phyloP scores from a whole-genome alignment of 1,140 invertebrate species.

The Drosophila arizonae region DNA sequence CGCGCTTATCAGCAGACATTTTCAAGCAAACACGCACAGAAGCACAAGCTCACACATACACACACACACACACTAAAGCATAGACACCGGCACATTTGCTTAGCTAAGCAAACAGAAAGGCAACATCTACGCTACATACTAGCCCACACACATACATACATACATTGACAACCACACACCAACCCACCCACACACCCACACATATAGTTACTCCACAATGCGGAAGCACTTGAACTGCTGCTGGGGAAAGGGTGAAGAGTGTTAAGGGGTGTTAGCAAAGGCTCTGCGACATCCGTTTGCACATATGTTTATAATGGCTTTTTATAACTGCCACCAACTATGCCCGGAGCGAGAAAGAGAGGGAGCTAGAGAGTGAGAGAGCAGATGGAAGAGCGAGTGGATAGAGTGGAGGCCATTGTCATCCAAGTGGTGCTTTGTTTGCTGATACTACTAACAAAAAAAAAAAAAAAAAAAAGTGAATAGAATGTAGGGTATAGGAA shows the following conservation, averaged over 20 bases:
- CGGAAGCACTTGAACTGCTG: constrained; percentile 56
- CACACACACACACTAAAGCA: not conserved
- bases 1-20: constrained; percentile 34
- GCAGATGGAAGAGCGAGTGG: no score
- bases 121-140: constrained; percentile 1
- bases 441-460: not conserved
- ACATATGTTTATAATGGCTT: constrained; percentile 77
- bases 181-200: not conserved
- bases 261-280: not conserved
- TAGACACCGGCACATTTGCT: constrained; percentile 55
- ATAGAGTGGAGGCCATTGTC: constrained; percentile 12
- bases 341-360: constrained; percentile 4
- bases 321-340: constrained; percentile 64
- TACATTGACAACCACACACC: not conserved
- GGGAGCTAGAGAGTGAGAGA: not conserved
- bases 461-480: not conserved
- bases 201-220: constrained; percentile 27
- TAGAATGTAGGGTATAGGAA: constrained; percentile 12
- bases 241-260: not conserved
- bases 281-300: constrained; percentile 34
- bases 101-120: constrained; percentile 34
- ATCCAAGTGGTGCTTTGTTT: constrained; percentile 11
- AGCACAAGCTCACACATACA: constrained; percentile 6
- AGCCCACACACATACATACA: constrained; percentile 1
- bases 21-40: constrained; percentile 12